Evolutionary conservation across 2,888 invertebrate species (phyloP), one percentile per base, ranked within the genome.

Genomic region (Lasioglossum figueresi): DNA sequence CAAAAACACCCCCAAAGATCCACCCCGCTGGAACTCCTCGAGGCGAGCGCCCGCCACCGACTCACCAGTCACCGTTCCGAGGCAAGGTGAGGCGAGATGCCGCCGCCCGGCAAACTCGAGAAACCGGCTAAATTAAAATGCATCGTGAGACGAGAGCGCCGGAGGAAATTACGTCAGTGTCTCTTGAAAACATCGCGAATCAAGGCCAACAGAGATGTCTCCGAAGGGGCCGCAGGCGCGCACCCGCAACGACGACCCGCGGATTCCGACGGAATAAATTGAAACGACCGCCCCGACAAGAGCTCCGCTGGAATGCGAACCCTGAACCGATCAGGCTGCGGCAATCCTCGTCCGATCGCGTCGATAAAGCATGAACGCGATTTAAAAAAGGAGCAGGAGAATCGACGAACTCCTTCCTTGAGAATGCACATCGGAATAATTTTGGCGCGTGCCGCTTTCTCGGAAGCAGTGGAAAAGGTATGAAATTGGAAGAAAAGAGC

Each of bases 1-100:
- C 94, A 93, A 93, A 94, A 94, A 93, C 93, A 93, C 91, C 92
- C 92, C 91, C 92, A 86, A 93, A 92, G 92, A 93, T 91, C 90
- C 91, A 76, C 91, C 91, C 88, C 71, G 76, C 82, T 37, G 88
- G 70, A 89, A 87, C 86, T 88, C 84, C 89, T 79, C 89, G 88
- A 83, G 82, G 66, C 80, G 79, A 52, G 77, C 66, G 75, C 79
- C 43, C 80, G 76, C 82, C 82, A 82, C 83, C 79, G 79, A 84
- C 73, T 84, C 81, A 77, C 72, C 73, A 84, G 77, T 84, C 81
- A 77, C 72, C 73, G 71, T 27, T 27, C 27, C 68, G 43, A 27
- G 27, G 27, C 27, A 14, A 16, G 27, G 59, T 12, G 59, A 59
- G 59, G 27, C 27, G 59, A 59, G 59, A 27, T 14, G 27, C n/a